Evolutionary conservation across 2,888 invertebrate genomes (phyloP).

Genomic region (Nymphalis polychloros): DNA sequence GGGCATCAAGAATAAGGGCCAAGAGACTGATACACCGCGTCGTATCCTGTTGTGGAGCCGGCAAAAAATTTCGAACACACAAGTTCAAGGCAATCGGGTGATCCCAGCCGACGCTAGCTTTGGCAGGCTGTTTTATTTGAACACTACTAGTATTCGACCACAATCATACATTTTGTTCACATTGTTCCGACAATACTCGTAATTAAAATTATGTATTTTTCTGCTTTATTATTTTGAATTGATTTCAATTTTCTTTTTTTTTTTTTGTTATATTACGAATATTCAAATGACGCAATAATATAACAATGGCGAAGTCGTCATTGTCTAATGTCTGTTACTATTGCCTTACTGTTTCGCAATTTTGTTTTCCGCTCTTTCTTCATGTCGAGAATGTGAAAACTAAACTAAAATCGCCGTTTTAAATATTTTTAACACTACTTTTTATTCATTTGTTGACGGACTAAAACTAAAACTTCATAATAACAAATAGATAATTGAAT

Average conservation of each 20-base stretch:
- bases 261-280: neutral
- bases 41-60: constrained; percentile 72
- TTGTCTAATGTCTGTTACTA: constrained; percentile 1
- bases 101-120: constrained; percentile 53
- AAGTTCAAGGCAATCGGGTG: constrained; percentile 79
- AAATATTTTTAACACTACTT: too few relatives aligned
- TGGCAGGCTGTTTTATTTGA: constrained; percentile 45
- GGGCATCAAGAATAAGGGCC: constrained; percentile 71
- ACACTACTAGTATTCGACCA: constrained; percentile 34
- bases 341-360: neutral
- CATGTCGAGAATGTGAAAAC: too few relatives aligned
- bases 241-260: neutral
- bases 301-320: constrained; percentile 11
- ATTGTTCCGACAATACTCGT: neutral
- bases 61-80: constrained; percentile 75
- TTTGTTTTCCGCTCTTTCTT: neutral
- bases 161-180: neutral
- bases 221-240: neutral
- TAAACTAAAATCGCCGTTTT: too few relatives aligned
- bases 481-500: too few relatives aligned
- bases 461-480: too few relatives aligned
- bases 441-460: too few relatives aligned
- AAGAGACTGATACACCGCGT: constrained; percentile 47
- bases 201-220: neutral
- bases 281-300: constrained; percentile 1